phyloP scores from a whole-genome alignment of 2,888 invertebrate species.

The Periphyllus acericola region DNA sequence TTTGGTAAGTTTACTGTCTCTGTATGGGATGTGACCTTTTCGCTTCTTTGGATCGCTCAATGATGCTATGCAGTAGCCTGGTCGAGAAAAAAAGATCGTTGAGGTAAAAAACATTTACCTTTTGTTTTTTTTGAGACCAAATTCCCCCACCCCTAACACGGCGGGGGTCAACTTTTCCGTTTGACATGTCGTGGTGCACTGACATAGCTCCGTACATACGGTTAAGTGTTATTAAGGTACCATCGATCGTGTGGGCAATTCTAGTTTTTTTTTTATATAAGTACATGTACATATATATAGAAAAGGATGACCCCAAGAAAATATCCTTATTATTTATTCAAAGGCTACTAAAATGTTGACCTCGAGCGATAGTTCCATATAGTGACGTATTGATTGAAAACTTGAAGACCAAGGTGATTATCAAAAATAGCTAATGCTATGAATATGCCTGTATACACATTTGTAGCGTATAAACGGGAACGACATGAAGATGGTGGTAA shows the following conservation, averaged over 20 bases:
- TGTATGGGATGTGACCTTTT: constrained; percentile 88
- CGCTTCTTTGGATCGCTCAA: constrained; percentile 84
- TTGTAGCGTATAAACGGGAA: not conserved
- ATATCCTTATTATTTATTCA: constrained; percentile 54
- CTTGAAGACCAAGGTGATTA: constrained; percentile 1
- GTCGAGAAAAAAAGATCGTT: not conserved
- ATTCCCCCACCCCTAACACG: not conserved
- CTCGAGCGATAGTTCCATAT: constrained; percentile 26
- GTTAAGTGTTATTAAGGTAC: not conserved
- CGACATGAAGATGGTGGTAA: not conserved
- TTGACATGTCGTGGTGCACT: constrained; percentile 28
- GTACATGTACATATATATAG: not conserved
- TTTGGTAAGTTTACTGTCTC: constrained; percentile 94
- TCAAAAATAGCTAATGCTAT: not conserved
- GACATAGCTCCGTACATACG: not conserved
- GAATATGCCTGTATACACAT: too few species aligned
- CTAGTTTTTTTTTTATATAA: not conserved
- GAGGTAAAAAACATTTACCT: not conserved
- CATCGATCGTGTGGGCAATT: constrained; percentile 28
- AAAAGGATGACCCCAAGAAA: constrained; percentile 23
- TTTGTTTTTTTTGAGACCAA: not conserved
- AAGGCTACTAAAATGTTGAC: constrained; percentile 22
- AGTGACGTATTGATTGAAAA: not conserved
- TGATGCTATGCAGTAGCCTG: constrained; percentile 94
- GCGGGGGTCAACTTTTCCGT: constrained; percentile 12